These are phyloP conservation scores for Tragelaphus strepsiceros DNA, from an alignment of 2,113 vertebrate genomes.

Conservation along the genomic window DNA sequence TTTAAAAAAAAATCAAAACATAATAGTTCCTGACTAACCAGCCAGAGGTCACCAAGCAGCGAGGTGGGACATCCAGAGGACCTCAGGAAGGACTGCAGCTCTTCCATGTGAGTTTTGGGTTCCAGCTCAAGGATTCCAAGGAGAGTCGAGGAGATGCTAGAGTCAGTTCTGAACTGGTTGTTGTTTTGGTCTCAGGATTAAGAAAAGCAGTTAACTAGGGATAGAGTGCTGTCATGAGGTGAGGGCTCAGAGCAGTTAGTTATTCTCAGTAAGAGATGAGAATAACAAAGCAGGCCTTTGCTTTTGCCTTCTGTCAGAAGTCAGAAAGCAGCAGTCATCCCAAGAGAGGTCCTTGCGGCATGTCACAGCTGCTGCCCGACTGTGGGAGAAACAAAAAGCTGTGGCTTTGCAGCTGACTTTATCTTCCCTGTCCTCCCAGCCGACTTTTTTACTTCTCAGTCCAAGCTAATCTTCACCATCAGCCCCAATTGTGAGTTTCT, in stretches of 20 bases:
- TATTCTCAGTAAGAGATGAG: not conserved
- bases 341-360: not conserved
- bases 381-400: not conserved
- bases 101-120: not conserved
- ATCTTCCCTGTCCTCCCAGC: not conserved
- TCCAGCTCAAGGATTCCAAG: not conserved
- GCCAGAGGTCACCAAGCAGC: not conserved
- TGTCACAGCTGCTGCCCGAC: not conserved
- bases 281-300: not conserved
- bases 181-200: not conserved
- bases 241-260: not conserved
- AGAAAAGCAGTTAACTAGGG: not conserved
- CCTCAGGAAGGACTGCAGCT: not conserved
- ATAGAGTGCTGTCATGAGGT: not conserved
- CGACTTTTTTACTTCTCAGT: not conserved
- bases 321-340: not conserved
- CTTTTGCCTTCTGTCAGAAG: not conserved
- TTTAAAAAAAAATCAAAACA: not conserved
- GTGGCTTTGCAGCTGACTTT: not conserved
- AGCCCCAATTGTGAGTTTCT: not conserved
- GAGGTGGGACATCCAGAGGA: not conserved
- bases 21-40: not conserved
- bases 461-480: not conserved
- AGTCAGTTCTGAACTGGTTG: not conserved
- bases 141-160: not conserved